These are phyloP conservation scores for Synanthedon andrenaeformis DNA, from an alignment of 2,888 invertebrate species.

Conservation along the genomic window DNA sequence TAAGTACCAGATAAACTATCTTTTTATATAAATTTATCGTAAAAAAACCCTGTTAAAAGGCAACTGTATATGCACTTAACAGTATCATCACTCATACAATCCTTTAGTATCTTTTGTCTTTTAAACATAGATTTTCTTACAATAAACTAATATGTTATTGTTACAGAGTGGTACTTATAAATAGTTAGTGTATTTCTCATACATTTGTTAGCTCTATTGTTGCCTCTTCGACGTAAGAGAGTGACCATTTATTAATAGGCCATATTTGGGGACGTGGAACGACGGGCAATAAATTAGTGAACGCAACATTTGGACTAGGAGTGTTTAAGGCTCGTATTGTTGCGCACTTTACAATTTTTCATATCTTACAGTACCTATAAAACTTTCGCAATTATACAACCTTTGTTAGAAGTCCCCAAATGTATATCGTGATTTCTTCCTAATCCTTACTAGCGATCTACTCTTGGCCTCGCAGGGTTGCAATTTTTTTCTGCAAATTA, in stretches of 20 bases:
- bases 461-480: too few species aligned
- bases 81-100: conserved; percentile 1
- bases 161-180: neutral
- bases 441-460: too few species aligned
- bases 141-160: too few species aligned
- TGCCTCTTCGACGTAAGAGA: conserved; percentile 17
- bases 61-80: too few species aligned
- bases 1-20: too few species aligned
- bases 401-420: too few species aligned
- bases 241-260: conserved; percentile 56
- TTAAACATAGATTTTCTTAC: neutral
- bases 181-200: conserved; percentile 9
- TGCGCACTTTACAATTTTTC: neutral
- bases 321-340: neutral
- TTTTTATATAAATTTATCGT: too few species aligned
- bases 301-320: conserved; percentile 17
- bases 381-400: neutral
- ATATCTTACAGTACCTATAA: conserved; percentile 1
- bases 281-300: conserved; percentile 47
- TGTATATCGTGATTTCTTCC: too few species aligned
- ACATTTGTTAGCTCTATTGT: conserved; percentile 45
- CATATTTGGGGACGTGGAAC: conserved; percentile 53
- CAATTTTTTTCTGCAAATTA: too few species aligned
- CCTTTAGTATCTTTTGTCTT: conserved; percentile 5
- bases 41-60: too few species aligned